Conservation (phyloP, 2,888 invertebrate genomes). For the Meghimatium bilineatum region DNA sequence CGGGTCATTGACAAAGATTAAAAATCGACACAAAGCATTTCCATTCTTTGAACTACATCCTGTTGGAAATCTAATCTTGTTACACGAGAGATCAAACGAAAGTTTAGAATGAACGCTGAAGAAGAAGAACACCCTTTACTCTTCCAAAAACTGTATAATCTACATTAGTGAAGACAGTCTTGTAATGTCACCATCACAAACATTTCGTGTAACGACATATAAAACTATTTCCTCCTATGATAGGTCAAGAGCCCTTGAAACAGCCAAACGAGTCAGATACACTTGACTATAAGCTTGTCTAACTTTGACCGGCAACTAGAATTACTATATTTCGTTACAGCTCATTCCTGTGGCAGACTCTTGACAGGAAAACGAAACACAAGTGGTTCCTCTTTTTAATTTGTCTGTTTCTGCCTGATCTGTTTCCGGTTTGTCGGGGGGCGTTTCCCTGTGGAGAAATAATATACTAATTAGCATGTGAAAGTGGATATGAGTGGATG, state of each 20-base stretch:
- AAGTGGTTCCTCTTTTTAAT: constrained; percentile 24
- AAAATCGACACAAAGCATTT: too few species aligned
- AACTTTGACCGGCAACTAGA: background rate
- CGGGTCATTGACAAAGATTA: too few species aligned
- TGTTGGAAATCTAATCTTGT: too few species aligned
- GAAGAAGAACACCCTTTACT: too few species aligned
- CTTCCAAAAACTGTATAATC: too few species aligned
- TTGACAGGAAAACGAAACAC: background rate
- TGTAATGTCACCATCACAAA: too few species aligned
- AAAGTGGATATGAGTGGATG: background rate
- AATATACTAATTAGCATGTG: constrained; percentile 13
- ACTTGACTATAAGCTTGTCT: background rate
- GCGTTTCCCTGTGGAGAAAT: constrained; percentile 25
- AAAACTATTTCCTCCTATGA: background rate
- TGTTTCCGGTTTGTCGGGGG: constrained; percentile 4
- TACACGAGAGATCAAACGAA: too few species aligned
- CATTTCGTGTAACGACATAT: too few species aligned
- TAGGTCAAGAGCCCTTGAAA: background rate
- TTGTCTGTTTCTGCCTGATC: background rate
- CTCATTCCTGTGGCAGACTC: constrained; percentile 2
- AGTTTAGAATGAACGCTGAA: too few species aligned
- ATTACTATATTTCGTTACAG: constrained; percentile 27
- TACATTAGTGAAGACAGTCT: too few species aligned
- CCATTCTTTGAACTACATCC: too few species aligned
- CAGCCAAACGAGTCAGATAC: background rate